Base-by-base conservation (phyloP, 1,140 invertebrate genomes). In the Paraescarpia echinospica region DNA sequence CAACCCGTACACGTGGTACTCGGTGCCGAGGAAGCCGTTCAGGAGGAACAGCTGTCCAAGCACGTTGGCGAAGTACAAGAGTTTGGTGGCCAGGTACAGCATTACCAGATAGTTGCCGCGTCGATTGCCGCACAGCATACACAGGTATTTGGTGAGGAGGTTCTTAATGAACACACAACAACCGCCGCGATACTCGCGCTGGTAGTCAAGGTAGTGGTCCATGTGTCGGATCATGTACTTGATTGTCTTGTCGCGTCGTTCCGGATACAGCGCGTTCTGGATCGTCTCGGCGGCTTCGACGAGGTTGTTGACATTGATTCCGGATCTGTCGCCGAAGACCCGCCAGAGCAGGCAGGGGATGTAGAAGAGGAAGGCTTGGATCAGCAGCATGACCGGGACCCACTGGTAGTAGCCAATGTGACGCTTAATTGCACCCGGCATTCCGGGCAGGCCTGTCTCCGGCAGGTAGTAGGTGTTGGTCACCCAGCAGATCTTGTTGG, bases 331-430 rank as follows among this genome's bases (percentile, higher is more conserved):
- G 91, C 92, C 92, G 91, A 92, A 92, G 4, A 93, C 59, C 12
- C 93, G 35, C 93, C 93, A 94, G 89, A 94, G n/a, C 34, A 93
- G 91, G 51, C 91, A 94, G n/a, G 92, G 93, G 33, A 93, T n/a
- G 91, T 93, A 92, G 92, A 92, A 94, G 91, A 96, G 94, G 31
- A 96, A 94, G 2, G 96, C 96, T 94, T 97, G 96, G 34, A 96
- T 96, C 6, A 97, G 95, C 0, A 97, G 95, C 92, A 97, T 96
- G 94, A 97, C 96, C 6, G 96, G 96, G 0, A 96, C 96, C 96
- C 96, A 96, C 94, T 96, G 96, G 94, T 96, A 96, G 93, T 96
- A 96, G 22, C 96, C 96, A 34, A 96, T 96, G 94, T 96, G 96
- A 91, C 94, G 93, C 89, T 93, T 93, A 1, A 93, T 18, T 4